Base-by-base conservation (phyloP, 2,113 vertebrate species). In the Hiodon alosoides region DNA sequence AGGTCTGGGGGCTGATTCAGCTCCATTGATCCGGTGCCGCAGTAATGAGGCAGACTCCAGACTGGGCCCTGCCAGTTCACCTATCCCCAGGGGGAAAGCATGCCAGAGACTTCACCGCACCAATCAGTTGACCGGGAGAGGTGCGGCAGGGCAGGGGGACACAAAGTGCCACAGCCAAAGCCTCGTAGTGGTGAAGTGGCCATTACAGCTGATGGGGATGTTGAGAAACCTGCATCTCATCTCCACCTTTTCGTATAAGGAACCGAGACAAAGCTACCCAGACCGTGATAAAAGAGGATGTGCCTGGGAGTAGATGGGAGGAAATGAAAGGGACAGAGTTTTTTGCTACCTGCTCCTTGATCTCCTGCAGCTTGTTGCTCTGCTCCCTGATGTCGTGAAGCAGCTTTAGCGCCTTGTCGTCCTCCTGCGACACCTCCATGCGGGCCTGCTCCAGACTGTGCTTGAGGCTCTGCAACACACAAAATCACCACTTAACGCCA, bases 361-460 rank as follows among this genome's bases (percentile, higher is more conserved):
- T 99, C 86, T 98, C 97, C 75, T 99, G 97, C 77, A 99, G 93
- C 88, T 98, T 98, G 90, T 95, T 94, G 89, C 97, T 98, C 84
- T 99, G 97, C 85, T 99, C 97, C 79, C 96, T 90, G 87, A 99
- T 99, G 87, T 98, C 95, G 52, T 98, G 95, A 78, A 99, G 95
- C 71, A 99, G 95, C 86, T 98, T 95, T 67, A 99, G 90, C 0
- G 97, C 96, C 89, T 99, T 98, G 84, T 98, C 97, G 74, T 99
- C 97, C 86, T 99, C 97, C 88, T 98, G 96, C 79, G 97, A 95
- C 78, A 99, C 97, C 78, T 99, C 97, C 93, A 96, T 95, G 71
- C 96, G 93, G 48, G 97, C 97, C 88, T 99, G 97, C 82, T 98
- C 97, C 92, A 99, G 89, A 91, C 97, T 98, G 81, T 94, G 95